These are phyloP conservation scores for Anser brachyrhynchus DNA, from an alignment of 2,113 vertebrate species.

Conservation along the genomic window DNA sequence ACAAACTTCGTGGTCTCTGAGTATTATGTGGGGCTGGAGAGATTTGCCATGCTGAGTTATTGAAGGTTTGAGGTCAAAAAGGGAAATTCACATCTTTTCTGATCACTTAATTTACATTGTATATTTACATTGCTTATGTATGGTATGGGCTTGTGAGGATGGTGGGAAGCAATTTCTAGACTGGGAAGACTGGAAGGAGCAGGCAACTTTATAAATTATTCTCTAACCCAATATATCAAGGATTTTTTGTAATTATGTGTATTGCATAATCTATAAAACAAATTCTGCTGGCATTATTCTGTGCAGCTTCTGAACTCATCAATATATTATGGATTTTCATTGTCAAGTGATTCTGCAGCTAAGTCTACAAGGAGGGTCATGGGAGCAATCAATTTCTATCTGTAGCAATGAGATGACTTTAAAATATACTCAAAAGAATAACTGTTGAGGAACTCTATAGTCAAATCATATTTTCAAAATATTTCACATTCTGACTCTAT, in stretches of 20 bases:
- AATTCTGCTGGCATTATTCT: background rate
- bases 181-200: background rate
- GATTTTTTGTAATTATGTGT: rapidly evolving
- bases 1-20: background rate
- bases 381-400: background rate
- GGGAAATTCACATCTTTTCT: background rate
- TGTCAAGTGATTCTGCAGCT: background rate
- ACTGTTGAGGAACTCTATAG: background rate
- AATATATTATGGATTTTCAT: background rate
- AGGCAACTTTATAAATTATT: background rate
- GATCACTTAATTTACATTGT: background rate
- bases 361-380: background rate
- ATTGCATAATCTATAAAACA: background rate
- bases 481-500: background rate
- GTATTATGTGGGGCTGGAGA: background rate
- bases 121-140: background rate
- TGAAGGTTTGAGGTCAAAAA: background rate
- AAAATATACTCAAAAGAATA: background rate
- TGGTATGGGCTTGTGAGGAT: background rate
- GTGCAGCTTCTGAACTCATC: background rate
- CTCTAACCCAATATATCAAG: background rate
- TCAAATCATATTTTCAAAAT: background rate
- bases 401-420: background rate
- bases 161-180: background rate
- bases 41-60: background rate